Evolutionary conservation across 2,113 vertebrate species (phyloP).

Genomic region (Crotalus viridis): DNA sequence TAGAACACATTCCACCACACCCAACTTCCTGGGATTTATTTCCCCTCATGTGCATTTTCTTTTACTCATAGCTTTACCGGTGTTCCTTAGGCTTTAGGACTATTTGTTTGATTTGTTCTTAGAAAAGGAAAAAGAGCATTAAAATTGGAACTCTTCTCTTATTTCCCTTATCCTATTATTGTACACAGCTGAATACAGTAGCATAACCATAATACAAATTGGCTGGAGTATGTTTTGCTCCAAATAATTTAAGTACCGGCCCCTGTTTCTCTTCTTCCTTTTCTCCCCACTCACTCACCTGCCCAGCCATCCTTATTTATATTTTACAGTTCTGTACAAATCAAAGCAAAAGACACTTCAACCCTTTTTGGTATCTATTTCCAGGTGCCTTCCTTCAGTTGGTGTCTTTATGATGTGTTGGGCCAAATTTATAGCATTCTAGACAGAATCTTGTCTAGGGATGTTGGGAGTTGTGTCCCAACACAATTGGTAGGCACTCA

Average conservation of each 20-base stretch:
- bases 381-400: background rate
- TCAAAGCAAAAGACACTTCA: background rate
- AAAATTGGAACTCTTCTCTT: background rate
- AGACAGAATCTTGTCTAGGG: background rate
- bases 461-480: background rate
- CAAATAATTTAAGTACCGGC: background rate
- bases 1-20: slow-evolving; percentile 68
- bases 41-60: slow-evolving; percentile 61
- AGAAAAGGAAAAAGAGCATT: background rate
- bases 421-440: background rate
- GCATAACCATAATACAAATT: background rate
- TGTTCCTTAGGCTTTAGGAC: slow-evolving; percentile 59
- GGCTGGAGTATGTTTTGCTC: background rate
- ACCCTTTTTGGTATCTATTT: background rate
- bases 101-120: background rate
- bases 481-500: background rate
- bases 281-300: background rate
- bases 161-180: background rate
- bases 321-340: background rate
- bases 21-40: slow-evolving; percentile 74
- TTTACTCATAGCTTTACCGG: slow-evolving; percentile 71
- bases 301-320: background rate
- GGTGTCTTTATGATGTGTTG: background rate
- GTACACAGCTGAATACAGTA: background rate
- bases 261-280: background rate